Evolutionary conservation across 2,888 invertebrate species (phyloP).

Genomic region (Stenotaenia linearis): DNA sequence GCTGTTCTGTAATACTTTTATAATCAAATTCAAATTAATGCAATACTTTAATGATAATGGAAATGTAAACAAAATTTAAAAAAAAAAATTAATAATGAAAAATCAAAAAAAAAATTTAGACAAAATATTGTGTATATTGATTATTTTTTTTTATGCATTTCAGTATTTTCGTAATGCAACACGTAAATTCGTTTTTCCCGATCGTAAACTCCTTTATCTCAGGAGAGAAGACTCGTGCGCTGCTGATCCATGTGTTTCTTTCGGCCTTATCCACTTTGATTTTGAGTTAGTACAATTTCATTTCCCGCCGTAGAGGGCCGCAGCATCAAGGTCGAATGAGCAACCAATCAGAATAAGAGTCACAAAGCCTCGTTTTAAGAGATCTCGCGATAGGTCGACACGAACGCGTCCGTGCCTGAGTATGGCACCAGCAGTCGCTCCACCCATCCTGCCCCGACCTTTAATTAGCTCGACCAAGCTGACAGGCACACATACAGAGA

Average conservation of each 20-base stretch:
- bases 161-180: too few relatives aligned
- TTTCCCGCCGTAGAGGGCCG: background rate
- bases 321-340: background rate
- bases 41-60: too few relatives aligned
- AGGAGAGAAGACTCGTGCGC: too few relatives aligned
- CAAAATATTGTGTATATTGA: too few relatives aligned
- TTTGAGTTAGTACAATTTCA: background rate
- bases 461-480: background rate
- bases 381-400: background rate
- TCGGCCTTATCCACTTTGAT: background rate
- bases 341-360: background rate
- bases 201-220: too few relatives aligned
- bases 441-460: slow-evolving; percentile 4
- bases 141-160: too few relatives aligned
- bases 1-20: too few relatives aligned
- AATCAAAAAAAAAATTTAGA: too few relatives aligned
- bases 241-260: background rate
- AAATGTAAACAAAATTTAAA: too few relatives aligned
- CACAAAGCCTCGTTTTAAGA: background rate
- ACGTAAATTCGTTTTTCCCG: too few relatives aligned
- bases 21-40: too few relatives aligned
- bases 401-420: background rate
- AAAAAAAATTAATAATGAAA: too few relatives aligned
- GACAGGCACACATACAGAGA: slow-evolving; percentile 1
- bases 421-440: background rate